Percentiles rank a stretch among this genome's conserved stretches.
Conservation (phyloP, 2,888 invertebrate genomes). For the Lomographa bimaculata region DNA sequence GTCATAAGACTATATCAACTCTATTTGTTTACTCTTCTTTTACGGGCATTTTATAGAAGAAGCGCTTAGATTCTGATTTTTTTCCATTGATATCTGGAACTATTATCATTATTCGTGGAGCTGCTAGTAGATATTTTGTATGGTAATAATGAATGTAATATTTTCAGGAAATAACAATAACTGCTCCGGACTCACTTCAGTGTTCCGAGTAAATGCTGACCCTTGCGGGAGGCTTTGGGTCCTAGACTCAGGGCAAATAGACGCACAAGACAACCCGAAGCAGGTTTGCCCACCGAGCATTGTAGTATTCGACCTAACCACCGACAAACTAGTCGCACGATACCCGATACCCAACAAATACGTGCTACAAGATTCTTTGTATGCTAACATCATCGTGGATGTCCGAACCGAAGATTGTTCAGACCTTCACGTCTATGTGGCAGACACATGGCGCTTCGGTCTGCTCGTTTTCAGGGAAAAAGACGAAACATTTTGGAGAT, state of each 20-base stretch:
- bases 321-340: constrained; percentile 84
- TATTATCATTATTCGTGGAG: too few relatives aligned
- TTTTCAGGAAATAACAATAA: constrained; percentile 60
- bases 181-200: constrained; percentile 89
- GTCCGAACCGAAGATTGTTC: constrained; percentile 83
- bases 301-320: constrained; percentile 87
- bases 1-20: too few relatives aligned
- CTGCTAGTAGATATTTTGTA: too few relatives aligned
- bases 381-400: constrained; percentile 87
- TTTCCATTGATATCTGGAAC: too few relatives aligned
- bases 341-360: constrained; percentile 86
- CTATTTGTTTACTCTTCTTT: too few relatives aligned
- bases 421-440: constrained; percentile 86
- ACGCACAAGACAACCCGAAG: constrained; percentile 85
- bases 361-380: constrained; percentile 86
- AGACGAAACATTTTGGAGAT: constrained; percentile 85
- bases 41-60: too few relatives aligned
- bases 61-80: too few relatives aligned
- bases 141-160: too few relatives aligned
- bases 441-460: constrained; percentile 88
- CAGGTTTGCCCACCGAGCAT: constrained; percentile 90
- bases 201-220: constrained; percentile 89
- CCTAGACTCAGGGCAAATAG: constrained; percentile 90
- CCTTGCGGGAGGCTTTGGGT: constrained; percentile 91
- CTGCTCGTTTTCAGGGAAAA: constrained; percentile 85